A percentile compares a stretch with the other conserved stretches of the same genome.
Evolutionary conservation across 1,140 invertebrate species (phyloP).

Genomic region (Euglossa dilemma): DNA sequence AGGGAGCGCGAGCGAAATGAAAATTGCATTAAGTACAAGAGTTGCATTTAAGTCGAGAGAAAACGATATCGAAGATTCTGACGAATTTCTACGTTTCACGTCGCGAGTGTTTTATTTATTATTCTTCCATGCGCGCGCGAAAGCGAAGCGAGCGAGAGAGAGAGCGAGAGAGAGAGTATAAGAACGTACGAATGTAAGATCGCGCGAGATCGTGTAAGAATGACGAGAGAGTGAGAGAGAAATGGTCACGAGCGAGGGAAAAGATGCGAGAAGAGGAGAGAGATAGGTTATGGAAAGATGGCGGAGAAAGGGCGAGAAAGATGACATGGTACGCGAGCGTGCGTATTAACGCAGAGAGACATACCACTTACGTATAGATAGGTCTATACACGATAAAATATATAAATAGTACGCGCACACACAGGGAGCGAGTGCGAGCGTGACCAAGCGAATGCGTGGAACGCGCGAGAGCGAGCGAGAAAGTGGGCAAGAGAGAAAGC

Average conservation of each 20-base stretch:
- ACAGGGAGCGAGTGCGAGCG: conserved; percentile 37
- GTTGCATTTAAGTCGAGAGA: conserved; percentile 79
- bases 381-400: conserved; percentile 64
- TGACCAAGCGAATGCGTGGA: conserved; percentile 35
- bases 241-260: neutral
- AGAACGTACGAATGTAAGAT: neutral
- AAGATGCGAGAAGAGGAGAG: neutral
- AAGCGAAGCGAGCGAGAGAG: neutral
- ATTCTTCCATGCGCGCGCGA: conserved; percentile 57
- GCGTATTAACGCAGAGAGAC: conserved; percentile 54
- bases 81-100: conserved; percentile 60
- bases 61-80: conserved; percentile 48
- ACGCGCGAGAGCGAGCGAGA: neutral
- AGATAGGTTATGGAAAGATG: neutral
- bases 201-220: neutral
- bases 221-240: neutral
- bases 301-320: conserved; percentile 42
- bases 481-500: conserved; percentile 16
- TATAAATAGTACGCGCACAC: conserved; percentile 57
- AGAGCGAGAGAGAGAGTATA: neutral
- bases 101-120: conserved; percentile 69
- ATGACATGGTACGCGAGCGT: conserved; percentile 42
- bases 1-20: conserved; percentile 71
- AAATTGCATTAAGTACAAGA: conserved; percentile 80
- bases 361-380: conserved; percentile 77